Percentiles rank a stretch among this genome's conserved stretches.
phyloP scores from a whole-genome alignment of 2,113 vertebrate species.

The Malurus alboscapulatus region DNA sequence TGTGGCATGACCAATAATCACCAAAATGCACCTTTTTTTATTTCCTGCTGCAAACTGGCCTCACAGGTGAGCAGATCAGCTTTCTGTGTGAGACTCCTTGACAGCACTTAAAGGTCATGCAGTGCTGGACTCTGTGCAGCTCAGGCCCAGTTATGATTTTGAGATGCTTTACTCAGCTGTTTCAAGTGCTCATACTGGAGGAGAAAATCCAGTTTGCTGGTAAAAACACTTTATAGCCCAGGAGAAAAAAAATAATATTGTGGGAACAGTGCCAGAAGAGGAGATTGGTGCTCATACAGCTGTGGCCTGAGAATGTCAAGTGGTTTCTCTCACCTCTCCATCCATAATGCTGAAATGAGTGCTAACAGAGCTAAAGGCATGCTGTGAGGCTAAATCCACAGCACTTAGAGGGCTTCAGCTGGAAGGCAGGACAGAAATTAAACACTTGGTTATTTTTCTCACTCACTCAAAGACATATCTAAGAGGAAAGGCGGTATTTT shows the following conservation, averaged over 20 bases:
- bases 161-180: neutral
- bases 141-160: neutral
- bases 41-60: neutral
- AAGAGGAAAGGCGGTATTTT: neutral
- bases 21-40: neutral
- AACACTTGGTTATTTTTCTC: slow-evolving; percentile 21
- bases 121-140: neutral
- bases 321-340: neutral
- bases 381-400: neutral
- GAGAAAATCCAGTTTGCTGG: neutral
- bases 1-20: neutral
- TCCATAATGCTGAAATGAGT: neutral
- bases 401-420: neutral
- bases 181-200: neutral
- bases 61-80: neutral
- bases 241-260: neutral
- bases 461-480: neutral
- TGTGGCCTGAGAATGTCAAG: neutral
- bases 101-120: neutral
- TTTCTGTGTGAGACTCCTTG: neutral
- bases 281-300: neutral
- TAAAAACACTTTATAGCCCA: neutral
- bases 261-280: neutral
- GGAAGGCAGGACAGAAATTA: neutral
- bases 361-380: neutral